Percentiles rank a stretch among this genome's conserved stretches.
These are phyloP conservation scores for Magallana nippona DNA, from an alignment of 2,888 invertebrate genomes.

Conservation along the genomic window DNA sequence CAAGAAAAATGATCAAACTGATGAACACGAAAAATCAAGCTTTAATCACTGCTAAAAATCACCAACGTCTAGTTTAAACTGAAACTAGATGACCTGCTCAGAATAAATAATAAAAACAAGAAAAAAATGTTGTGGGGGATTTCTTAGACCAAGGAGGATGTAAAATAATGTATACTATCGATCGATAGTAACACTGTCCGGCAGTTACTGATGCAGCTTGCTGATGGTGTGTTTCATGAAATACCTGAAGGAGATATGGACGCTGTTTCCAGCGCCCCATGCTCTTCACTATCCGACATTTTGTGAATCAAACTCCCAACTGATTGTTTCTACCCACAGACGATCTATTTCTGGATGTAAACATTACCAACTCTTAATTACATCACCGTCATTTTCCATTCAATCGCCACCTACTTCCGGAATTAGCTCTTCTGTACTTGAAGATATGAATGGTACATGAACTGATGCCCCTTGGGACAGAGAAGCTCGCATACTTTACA, in stretches of 20 bases:
- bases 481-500: too few relatives aligned
- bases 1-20: background rate
- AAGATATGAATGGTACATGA: background rate
- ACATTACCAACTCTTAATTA: constrained; percentile 33
- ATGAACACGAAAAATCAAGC: too few relatives aligned
- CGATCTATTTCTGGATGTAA: constrained; percentile 36
- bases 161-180: constrained; percentile 1
- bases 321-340: background rate
- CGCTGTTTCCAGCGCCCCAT: constrained; percentile 62
- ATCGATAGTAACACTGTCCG: constrained; percentile 21
- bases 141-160: background rate
- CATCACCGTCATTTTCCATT: constrained; percentile 43
- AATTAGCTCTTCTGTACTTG: constrained; percentile 26
- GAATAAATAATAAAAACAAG: background rate
- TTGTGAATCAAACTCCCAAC: background rate
- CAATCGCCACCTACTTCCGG: constrained; percentile 64
- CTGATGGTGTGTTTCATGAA: constrained; percentile 15
- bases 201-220: constrained; percentile 12
- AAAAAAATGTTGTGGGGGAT: background rate
- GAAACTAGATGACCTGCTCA: background rate
- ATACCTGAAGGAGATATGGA: constrained; percentile 48
- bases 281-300: constrained; percentile 62
- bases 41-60: too few relatives aligned
- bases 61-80: too few relatives aligned
- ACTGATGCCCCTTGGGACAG: too few relatives aligned